Evolutionary conservation across 2,797 vertebrate species (phyloP), one percentile per base, ranked within the genome.

Genomic region (Sebastiscus albofasciatus): DNA sequence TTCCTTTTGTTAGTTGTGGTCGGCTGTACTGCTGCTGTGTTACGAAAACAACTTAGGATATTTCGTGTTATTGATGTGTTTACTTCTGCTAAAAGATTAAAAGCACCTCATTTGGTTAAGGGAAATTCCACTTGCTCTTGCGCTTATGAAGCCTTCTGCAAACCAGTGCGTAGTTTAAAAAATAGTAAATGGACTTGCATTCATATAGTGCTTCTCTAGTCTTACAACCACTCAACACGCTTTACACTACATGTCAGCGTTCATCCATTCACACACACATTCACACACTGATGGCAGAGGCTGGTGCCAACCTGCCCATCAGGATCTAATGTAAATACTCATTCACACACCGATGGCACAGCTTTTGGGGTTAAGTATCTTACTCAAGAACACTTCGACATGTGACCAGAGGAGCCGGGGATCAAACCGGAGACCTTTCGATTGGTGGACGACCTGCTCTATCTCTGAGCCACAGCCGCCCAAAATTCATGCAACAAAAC

Each of bases 401-500:
- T 8, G 42, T 49, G 16, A 20, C 42, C 16, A 18, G 0, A 8
- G 7, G 42, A 49, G 1, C 42, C 7, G 7, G 2, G 42, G 42
- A 18, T 49, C 16, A 16, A 4, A 49, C 16, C 7, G 42, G 16
- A 0, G 42, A 20, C 0, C 16, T 20, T 20, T 20, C 7, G 7
- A 46, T 46, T 46, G 42, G 0, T 46, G 16, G 42, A 20, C 16
- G 7, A 49, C 42, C 42, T 0, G 16, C 42, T 49, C 16, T 49
- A 49, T 0, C 42, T 49, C 16, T 49, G 42, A 49, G 42, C 42
- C 18, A 20, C 42, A 49, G 42, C 0, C 0, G 16, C 3, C 7
- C 42, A 0, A 60, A 68, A 52, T 27, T 2, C 5, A 14, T 49
- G 34, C 12, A 54, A 4, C n/a, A 12, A 49, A 75, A 46, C 13